Conservation (phyloP, 2,888 invertebrate species). For the Scaeva pyrastri region DNA sequence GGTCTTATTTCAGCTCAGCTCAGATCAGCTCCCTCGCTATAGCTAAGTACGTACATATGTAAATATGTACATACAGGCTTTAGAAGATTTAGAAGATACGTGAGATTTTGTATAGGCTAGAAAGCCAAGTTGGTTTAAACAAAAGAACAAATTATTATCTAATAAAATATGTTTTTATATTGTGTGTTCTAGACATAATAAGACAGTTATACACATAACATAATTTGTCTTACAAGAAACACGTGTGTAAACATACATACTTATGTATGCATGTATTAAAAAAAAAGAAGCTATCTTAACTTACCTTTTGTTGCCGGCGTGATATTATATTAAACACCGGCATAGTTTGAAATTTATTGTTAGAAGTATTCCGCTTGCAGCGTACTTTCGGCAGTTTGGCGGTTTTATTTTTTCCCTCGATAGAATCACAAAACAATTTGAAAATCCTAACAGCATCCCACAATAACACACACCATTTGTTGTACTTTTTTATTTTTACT, state of each 20-base stretch:
- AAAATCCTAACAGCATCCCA: background rate
- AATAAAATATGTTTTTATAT: background rate
- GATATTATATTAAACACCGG: slow-evolving; percentile 87
- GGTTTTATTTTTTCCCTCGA: slow-evolving; percentile 41
- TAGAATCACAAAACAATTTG: slow-evolving; percentile 6
- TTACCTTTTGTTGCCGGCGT: slow-evolving; percentile 87
- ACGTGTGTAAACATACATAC: slow-evolving; percentile 36
- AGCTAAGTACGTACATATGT: no score
- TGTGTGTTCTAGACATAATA: background rate
- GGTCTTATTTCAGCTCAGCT: no score
- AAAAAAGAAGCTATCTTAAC: slow-evolving; percentile 71
- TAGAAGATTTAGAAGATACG: no score
- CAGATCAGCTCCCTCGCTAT: no score
- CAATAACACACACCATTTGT: background rate
- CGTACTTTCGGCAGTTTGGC: slow-evolving; percentile 77
- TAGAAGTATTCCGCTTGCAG: slow-evolving; percentile 57
- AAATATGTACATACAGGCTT: no score
- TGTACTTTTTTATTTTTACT: background rate
- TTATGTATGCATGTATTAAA: no score
- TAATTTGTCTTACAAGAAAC: background rate
- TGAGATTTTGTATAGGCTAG: no score
- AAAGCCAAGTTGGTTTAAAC: no score
- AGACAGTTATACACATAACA: no score
- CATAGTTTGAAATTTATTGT: slow-evolving; percentile 82
- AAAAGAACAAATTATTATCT: slow-evolving; percentile 16